Evolutionary conservation across 2,888 invertebrate genomes (phyloP).

Genomic region (Eristalis pertinax): DNA sequence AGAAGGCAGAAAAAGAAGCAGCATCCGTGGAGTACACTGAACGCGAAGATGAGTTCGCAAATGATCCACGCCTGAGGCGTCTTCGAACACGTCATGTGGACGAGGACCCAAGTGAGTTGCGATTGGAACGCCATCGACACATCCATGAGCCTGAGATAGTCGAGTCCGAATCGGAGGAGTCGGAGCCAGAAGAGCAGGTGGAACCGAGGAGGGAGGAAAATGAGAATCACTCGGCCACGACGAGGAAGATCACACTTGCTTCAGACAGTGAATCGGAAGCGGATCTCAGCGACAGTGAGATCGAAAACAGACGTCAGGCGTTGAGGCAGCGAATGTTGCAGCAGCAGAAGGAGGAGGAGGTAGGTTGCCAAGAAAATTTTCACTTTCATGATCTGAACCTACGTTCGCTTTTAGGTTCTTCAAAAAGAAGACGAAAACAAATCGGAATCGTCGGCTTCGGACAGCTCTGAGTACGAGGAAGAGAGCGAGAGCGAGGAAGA

Average conservation of each 20-base stretch:
- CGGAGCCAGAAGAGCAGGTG: constrained; percentile 79
- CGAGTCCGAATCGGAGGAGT: constrained; percentile 83
- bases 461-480: constrained; percentile 91
- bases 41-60: constrained; percentile 82
- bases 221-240: constrained; percentile 74
- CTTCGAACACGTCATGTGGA: constrained; percentile 83
- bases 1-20: constrained; percentile 45
- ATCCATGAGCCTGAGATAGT: constrained; percentile 87
- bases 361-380: constrained; percentile 74
- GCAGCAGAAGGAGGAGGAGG: constrained; percentile 86
- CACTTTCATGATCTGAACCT: neutral
- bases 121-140: constrained; percentile 84
- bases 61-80: constrained; percentile 91
- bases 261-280: constrained; percentile 88
- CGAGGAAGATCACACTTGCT: constrained; percentile 80
- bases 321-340: constrained; percentile 86
- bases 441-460: constrained; percentile 86
- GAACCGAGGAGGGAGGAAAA: constrained; percentile 80
- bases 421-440: constrained; percentile 84
- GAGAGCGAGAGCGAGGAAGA: constrained; percentile 95
- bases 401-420: constrained; percentile 73
- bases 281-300: constrained; percentile 92
- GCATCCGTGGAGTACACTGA: constrained; percentile 60
- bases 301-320: constrained; percentile 89
- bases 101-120: constrained; percentile 80